phyloP scores from a whole-genome alignment of 2,888 invertebrate species.

The Leptopilina drosophilae region DNA sequence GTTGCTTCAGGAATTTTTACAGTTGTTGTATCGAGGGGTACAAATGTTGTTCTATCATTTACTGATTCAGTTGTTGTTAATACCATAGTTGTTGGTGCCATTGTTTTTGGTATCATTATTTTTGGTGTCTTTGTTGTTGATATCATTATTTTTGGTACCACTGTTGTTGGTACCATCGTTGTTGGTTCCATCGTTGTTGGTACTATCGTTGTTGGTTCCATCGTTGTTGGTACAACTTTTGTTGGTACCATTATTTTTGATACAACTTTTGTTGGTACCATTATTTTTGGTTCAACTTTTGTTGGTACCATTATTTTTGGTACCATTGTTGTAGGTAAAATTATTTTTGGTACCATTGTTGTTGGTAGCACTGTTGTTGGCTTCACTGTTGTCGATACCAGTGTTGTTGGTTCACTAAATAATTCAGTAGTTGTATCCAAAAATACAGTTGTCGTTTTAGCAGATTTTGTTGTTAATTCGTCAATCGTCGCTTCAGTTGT shows the following conservation, averaged over 20 bases:
- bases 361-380: neutral
- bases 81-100: neutral
- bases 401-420: neutral
- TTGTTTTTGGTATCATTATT: neutral
- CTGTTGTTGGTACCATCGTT: neutral
- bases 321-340: too few relatives aligned
- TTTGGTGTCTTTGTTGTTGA: too few relatives aligned
- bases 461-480: neutral
- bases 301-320: too few relatives aligned
- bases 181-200: too few relatives aligned
- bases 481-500: neutral
- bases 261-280: too few relatives aligned
- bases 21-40: neutral
- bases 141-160: too few relatives aligned
- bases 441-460: neutral
- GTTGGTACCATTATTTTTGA: too few relatives aligned
- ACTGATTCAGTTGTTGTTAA: neutral
- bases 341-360: too few relatives aligned
- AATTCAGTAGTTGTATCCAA: neutral
- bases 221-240: too few relatives aligned
- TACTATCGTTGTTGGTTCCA: neutral
- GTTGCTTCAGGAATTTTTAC: too few relatives aligned
- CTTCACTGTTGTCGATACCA: neutral
- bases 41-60: too few relatives aligned
- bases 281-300: too few relatives aligned